Base-by-base conservation (phyloP, 2,888 invertebrate species). In the Drosophila tanythrix region DNA sequence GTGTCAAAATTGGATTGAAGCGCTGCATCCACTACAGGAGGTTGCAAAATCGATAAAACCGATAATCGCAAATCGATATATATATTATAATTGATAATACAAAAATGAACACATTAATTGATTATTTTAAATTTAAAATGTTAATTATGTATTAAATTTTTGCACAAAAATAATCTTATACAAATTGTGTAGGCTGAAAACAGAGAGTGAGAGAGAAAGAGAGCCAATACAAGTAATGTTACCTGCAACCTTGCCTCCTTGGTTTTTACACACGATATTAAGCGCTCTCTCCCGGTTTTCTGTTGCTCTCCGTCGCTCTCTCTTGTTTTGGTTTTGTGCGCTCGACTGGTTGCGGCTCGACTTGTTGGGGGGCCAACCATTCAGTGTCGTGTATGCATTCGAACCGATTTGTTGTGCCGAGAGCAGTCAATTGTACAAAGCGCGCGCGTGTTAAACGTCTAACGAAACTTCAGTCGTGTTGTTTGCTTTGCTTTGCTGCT, bases 351-450 rank as follows among this genome's bases (percentile, higher is more conserved):
- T 76, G 74, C 63, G 67, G 79, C 76, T 58, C 78, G 70, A 75
- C 61, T 70, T 63, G 74, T 69, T 76, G 69, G 76, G 69, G 76
- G 35, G 64, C 72, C 43, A 55, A 50, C 25, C 58, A 77, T 77
- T 90, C 82, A 91, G 91, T 91, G 82, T 82, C 91, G 91, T 90
- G 90, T 82, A 84, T 90, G 84, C 90, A 89, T 86, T 91, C 90
- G 89, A 90, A 83, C 76, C 82, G 89, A 83, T 76, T 87, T 78
- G 91, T 79, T 84, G 84, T 82, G 87, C 64, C 79, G 70, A 62
- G 62, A 77, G 72, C 76, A 76, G 60, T 51, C 55, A 62, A 50
- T 76, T 72, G n/a, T 65, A 59, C 51, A 60, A 63, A 74, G 69
- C 79, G 75, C 80, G 82, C 71, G 74, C 80, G 82, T 67, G 72